phyloP scores from a whole-genome alignment of 2,113 vertebrate genomes.

The Prinia subflava region DNA sequence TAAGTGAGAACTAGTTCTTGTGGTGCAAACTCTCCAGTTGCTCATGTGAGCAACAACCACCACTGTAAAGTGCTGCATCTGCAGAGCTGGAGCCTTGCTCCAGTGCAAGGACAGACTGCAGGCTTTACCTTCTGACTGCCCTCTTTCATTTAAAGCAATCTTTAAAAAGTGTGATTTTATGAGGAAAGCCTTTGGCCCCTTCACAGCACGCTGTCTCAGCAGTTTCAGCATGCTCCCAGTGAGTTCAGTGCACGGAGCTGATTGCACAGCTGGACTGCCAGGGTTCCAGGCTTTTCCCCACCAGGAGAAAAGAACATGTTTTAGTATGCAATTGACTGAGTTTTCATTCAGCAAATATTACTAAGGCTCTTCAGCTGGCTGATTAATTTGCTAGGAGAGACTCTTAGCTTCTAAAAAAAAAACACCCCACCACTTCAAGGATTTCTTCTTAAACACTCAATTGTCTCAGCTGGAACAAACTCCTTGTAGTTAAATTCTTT shows the following conservation, averaged over 20 bases:
- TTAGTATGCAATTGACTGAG: constrained; percentile 22
- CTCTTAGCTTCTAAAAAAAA: background rate
- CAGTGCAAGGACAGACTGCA: background rate
- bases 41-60: background rate
- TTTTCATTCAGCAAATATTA: constrained; percentile 58
- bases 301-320: background rate
- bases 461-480: constrained; percentile 17
- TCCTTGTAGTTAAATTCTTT: background rate
- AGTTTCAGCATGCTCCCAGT: background rate
- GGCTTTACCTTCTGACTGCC: background rate
- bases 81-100: background rate
- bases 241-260: background rate
- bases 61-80: accelerated
- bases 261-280: background rate
- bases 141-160: background rate
- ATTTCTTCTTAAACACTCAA: constrained; percentile 29
- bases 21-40: accelerated
- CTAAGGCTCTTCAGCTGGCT: constrained; percentile 6
- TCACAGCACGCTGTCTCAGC: background rate
- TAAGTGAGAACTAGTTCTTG: background rate
- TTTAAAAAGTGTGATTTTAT: background rate
- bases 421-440: background rate
- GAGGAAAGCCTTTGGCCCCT: background rate
- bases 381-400: constrained; percentile 58
- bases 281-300: background rate